phyloP scores from a whole-genome alignment of 2,113 vertebrate genomes.

The Heterocephalus glaber region DNA sequence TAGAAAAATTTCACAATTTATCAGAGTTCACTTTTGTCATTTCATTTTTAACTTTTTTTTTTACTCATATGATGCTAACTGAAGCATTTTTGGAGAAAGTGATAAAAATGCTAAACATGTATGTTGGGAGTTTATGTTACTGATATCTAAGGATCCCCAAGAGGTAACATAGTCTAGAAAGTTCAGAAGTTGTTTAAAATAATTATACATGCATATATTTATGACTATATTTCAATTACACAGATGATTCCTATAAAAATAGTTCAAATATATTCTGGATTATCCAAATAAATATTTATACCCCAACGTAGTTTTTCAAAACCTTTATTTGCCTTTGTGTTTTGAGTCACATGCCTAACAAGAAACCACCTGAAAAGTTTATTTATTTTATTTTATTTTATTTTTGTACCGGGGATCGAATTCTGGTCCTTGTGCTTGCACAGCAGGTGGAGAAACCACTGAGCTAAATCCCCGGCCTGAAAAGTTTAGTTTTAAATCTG shows the following conservation, averaged over 20 bases:
- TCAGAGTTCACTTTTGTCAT: background rate
- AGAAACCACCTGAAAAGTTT: background rate
- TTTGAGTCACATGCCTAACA: background rate
- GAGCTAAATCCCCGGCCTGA: background rate
- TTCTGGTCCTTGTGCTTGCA: too few relatives aligned
- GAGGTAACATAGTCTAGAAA: background rate
- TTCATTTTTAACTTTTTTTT: background rate
- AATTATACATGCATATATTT: background rate
- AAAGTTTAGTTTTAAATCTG: background rate
- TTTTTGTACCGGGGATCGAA: too few relatives aligned
- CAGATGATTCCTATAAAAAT: background rate
- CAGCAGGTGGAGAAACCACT: too few relatives aligned
- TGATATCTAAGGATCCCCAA: background rate
- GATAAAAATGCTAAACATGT: background rate
- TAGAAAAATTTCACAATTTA: background rate
- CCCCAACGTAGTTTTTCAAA: background rate
- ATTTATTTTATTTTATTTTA: background rate
- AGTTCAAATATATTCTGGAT: background rate
- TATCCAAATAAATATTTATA: background rate
- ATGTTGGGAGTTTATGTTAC: background rate
- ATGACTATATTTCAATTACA: background rate
- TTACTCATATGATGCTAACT: background rate
- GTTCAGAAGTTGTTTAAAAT: background rate
- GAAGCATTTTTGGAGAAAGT: conserved; percentile 1
- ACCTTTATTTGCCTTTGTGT: background rate